Evolutionary conservation across 1,140 invertebrate genomes (phyloP).

Genomic region (Drosophila guanche): DNA sequence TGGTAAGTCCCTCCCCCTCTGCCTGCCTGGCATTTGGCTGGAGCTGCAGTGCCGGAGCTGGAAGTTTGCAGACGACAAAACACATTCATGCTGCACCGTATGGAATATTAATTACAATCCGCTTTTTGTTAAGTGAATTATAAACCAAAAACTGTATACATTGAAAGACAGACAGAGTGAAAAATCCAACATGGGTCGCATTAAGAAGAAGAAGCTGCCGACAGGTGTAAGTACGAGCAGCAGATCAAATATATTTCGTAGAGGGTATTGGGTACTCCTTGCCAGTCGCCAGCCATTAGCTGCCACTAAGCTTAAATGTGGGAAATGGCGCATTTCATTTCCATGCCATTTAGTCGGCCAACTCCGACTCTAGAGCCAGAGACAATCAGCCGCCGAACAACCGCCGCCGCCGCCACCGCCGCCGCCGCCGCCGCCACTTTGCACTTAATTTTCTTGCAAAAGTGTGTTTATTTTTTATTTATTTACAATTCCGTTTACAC

Average conservation of each 20-base stretch:
- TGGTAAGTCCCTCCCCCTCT: constrained; percentile 35
- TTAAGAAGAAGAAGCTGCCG: constrained; percentile 57
- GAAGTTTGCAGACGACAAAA: constrained; percentile 33
- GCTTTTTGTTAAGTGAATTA: constrained; percentile 63
- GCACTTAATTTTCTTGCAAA: constrained; percentile 73
- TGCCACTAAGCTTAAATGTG: constrained; percentile 50
- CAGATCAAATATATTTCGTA: constrained; percentile 25
- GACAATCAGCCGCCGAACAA: constrained; percentile 44
- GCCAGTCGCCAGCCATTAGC: constrained; percentile 24
- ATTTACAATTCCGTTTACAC: constrained; percentile 64
- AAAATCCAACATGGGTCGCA: constrained; percentile 57
- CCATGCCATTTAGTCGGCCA: constrained; percentile 56
- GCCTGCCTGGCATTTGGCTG: constrained; percentile 48
- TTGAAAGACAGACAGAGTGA: neutral
- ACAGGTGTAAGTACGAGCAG: constrained; percentile 66
- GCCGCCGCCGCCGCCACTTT: constrained; percentile 64
- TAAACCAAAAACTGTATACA: constrained; percentile 13
- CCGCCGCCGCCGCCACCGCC: constrained; percentile 42
- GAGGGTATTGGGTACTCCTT: constrained; percentile 7
- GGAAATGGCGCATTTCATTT: constrained; percentile 53
- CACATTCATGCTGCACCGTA: constrained; percentile 42
- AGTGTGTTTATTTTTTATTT: constrained; percentile 76
- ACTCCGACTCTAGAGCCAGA: constrained; percentile 33
- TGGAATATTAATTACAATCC: constrained; percentile 55
- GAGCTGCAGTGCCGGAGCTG: constrained; percentile 50